Percentiles rank a stretch among this genome's conserved stretches.
Conservation (phyloP, 2,888 invertebrate genomes). For the Drosophila incognita region DNA sequence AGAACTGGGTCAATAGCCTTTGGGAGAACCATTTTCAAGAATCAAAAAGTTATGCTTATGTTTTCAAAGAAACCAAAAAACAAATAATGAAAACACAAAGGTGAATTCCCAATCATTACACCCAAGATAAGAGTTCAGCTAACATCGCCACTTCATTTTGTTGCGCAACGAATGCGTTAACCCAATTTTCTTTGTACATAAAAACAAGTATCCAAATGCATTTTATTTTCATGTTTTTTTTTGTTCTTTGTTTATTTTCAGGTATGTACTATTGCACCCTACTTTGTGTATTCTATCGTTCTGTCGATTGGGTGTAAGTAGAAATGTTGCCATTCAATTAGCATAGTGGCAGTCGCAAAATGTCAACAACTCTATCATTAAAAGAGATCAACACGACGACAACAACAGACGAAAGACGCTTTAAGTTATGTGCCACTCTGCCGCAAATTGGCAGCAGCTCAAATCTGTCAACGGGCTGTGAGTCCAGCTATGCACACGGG, state of each 20-base stretch:
- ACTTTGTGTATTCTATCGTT: constrained; percentile 24
- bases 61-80: constrained; percentile 39
- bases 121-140: background rate
- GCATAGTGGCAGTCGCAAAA: constrained; percentile 62
- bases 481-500: constrained; percentile 30
- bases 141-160: constrained; percentile 16
- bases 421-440: constrained; percentile 41
- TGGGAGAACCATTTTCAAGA: constrained; percentile 19
- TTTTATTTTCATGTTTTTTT: constrained; percentile 36
- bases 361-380: constrained; percentile 76
- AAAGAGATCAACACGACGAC: constrained; percentile 49
- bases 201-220: constrained; percentile 57
- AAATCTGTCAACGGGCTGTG: constrained; percentile 62
- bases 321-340: constrained; percentile 55
- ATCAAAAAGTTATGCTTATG: constrained; percentile 57
- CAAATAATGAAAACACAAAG: constrained; percentile 53
- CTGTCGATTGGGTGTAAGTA: constrained; percentile 25
- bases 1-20: constrained; percentile 67
- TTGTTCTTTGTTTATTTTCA: constrained; percentile 57
- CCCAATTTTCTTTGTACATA: constrained; percentile 54
- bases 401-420: constrained; percentile 13
- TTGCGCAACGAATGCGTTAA: constrained; percentile 54
- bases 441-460: constrained; percentile 71
- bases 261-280: constrained; percentile 59
- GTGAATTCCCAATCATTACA: constrained; percentile 35